Percentiles rank a stretch among this genome's conserved stretches.
These are phyloP conservation scores for Sminthopsis crassicaudata DNA, from an alignment of 2,113 vertebrate genomes.

Conservation along the genomic window DNA sequence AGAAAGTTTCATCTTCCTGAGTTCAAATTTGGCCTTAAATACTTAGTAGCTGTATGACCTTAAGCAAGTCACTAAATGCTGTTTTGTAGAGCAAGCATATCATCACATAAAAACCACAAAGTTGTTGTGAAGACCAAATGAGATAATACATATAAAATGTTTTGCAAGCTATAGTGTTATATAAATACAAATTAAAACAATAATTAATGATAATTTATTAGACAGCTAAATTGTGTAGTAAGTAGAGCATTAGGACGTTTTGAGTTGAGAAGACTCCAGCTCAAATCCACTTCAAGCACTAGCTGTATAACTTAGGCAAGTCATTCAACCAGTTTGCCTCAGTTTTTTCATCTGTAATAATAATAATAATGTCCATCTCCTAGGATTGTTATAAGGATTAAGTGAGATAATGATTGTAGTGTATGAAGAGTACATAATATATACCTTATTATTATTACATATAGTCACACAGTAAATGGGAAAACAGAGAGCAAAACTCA, in stretches of 20 bases:
- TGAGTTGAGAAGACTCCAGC: neutral
- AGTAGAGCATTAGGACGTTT: neutral
- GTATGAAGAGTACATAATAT: neutral
- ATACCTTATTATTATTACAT: neutral
- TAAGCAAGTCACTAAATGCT: neutral
- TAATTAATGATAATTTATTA: neutral
- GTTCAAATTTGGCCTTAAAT: neutral
- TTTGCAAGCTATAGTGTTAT: neutral
- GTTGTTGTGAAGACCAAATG: neutral
- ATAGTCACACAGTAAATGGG: neutral
- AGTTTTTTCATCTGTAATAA: neutral
- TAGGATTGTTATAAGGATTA: neutral
- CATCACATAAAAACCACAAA: neutral
- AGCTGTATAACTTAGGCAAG: neutral
- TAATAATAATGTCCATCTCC: neutral
- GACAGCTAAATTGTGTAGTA: neutral
- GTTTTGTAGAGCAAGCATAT: neutral
- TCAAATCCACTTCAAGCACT: neutral
- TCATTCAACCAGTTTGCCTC: neutral
- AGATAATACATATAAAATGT: neutral
- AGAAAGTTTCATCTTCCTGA: neutral
- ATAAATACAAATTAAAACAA: neutral
- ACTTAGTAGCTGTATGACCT: neutral
- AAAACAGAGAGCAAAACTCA: neutral
- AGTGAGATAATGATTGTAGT: neutral